Conservation (phyloP, 2,113 vertebrate species). For the Mugil cephalus region DNA sequence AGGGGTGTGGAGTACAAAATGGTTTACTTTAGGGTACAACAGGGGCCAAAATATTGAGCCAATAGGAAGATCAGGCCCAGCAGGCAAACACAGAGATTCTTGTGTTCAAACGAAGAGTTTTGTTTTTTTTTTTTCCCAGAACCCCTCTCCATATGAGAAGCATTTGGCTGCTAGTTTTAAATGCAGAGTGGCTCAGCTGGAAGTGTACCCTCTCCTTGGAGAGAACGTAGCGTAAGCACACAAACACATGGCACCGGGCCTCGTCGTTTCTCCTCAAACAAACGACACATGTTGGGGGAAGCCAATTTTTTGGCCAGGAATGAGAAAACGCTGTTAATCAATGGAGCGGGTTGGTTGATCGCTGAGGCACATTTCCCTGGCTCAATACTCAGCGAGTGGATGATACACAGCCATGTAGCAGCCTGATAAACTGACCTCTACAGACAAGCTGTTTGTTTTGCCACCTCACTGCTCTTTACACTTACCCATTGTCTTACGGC, state of each 20-base stretch:
- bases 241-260: constrained; percentile 55
- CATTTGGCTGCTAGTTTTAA: constrained; percentile 69
- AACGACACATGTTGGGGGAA: constrained; percentile 56
- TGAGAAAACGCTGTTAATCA: constrained; percentile 67
- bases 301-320: constrained; percentile 54
- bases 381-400: constrained; percentile 41
- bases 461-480: constrained; percentile 38
- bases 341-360: constrained; percentile 65
- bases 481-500: constrained; percentile 10
- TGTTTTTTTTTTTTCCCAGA: no score
- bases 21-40: constrained; percentile 65
- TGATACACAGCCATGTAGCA: constrained; percentile 53
- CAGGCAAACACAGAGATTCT: constrained; percentile 59
- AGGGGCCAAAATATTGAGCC: constrained; percentile 64
- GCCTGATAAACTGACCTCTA: constrained; percentile 61
- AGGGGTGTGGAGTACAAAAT: constrained; percentile 38
- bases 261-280: constrained; percentile 57
- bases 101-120: constrained; percentile 32
- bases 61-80: constrained; percentile 59
- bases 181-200: constrained; percentile 73
- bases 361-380: constrained; percentile 56
- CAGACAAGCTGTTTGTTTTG: constrained; percentile 48
- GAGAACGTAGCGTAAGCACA: constrained; percentile 53
- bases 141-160: constrained; percentile 57
- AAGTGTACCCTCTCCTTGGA: constrained; percentile 60